These are phyloP conservation scores for Bubalus kerabau DNA, from an alignment of 2,113 vertebrate species.

Conservation along the genomic window DNA sequence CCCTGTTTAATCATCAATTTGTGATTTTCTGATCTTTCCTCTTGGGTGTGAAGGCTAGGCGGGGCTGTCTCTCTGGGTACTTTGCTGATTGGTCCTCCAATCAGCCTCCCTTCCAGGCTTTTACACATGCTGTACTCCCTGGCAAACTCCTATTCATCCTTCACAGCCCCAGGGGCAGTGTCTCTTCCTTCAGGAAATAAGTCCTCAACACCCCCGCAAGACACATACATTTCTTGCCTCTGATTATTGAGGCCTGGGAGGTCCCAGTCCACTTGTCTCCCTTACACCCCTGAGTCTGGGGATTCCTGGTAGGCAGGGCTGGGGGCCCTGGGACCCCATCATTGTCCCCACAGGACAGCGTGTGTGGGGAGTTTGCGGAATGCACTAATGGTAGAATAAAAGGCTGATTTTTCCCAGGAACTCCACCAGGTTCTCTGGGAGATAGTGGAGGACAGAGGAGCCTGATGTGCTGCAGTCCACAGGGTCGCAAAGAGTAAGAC, in stretches of 20 bases:
- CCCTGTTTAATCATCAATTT: background rate
- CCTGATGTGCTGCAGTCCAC: background rate
- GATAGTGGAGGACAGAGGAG: background rate
- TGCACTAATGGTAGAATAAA: background rate
- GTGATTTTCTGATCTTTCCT: background rate
- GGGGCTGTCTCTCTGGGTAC: background rate
- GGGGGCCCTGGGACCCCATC: background rate
- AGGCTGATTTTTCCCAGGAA: background rate
- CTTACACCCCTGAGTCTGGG: background rate
- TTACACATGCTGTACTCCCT: background rate
- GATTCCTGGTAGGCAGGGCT: background rate
- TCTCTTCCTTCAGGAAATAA: background rate
- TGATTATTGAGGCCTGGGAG: background rate
- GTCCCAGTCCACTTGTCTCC: background rate
- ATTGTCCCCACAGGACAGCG: background rate
- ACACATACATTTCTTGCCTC: rapidly evolving
- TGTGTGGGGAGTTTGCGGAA: background rate
- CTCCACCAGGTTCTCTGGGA: background rate
- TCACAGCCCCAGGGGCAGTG: background rate
- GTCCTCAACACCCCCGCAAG: background rate
- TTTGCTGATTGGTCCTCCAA: background rate
- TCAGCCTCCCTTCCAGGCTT: background rate
- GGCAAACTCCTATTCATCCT: constrained; percentile 42
- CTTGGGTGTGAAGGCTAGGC: background rate
- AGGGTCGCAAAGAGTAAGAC: background rate